Conservation (phyloP, 2,113 vertebrate species). For the Stictonetta naevosa region DNA sequence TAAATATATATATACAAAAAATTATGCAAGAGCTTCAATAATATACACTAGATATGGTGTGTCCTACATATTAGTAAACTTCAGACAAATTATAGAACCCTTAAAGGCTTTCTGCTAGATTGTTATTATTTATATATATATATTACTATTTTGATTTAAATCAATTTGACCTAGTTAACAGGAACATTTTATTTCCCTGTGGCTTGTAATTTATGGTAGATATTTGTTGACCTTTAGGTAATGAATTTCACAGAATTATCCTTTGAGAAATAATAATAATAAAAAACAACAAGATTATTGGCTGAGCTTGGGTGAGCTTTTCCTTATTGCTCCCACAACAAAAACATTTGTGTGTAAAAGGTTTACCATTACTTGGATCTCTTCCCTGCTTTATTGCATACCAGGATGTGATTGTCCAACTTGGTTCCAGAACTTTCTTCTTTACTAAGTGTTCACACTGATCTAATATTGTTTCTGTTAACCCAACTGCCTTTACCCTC, state of each 20-base stretch:
- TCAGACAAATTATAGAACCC: not conserved
- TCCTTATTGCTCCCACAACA: not conserved
- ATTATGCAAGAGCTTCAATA: not conserved
- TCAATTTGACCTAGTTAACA: not conserved
- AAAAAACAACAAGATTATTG: not conserved
- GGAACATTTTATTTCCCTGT: not conserved
- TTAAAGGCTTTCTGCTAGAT: not conserved
- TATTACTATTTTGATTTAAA: not conserved
- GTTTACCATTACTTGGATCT: not conserved
- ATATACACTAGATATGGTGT: not conserved
- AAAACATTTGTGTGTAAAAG: not conserved
- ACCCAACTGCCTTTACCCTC: not conserved
- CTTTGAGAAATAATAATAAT: not conserved
- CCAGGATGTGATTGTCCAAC: not conserved
- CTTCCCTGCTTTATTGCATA: not conserved
- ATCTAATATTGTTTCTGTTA: not conserved
- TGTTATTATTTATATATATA: not conserved
- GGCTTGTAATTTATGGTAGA: not conserved
- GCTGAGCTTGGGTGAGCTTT: not conserved
- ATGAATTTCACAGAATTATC: not conserved
- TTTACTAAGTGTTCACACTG: not conserved
- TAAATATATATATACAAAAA: not conserved
- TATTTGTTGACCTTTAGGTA: not conserved
- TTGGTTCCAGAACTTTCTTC: not conserved
- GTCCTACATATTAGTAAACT: not conserved